Conservation (phyloP, 2,888 invertebrate species). For the Latheticus oryzae region DNA sequence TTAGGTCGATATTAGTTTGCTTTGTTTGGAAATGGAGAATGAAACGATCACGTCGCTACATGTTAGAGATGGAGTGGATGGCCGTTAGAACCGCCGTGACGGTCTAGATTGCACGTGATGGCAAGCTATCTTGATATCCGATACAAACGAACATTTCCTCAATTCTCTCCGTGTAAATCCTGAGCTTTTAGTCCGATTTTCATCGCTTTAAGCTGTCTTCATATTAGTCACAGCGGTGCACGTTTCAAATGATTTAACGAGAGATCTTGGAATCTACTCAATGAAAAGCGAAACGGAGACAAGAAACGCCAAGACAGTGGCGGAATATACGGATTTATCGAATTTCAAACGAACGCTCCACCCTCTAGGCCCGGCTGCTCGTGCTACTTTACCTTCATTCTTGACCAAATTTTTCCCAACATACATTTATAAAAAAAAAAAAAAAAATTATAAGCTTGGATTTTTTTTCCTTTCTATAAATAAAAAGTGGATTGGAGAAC, state of each 20-base stretch:
- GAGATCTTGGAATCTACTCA: conserved; percentile 18
- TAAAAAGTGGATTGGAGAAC: too few species aligned
- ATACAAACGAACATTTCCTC: conserved; percentile 35
- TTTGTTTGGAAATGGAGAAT: conserved; percentile 43
- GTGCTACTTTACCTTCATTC: not conserved
- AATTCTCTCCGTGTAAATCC: conserved; percentile 34
- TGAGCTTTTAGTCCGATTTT: conserved; percentile 32
- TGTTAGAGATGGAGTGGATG: conserved; percentile 37
- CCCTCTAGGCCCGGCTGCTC: conserved; percentile 12
- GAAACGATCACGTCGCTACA: conserved; percentile 41
- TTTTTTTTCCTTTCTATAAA: too few species aligned
- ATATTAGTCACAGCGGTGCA: conserved; percentile 29
- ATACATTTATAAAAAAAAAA: too few species aligned
- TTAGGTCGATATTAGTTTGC: conserved; percentile 41
- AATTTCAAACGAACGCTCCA: conserved; percentile 14
- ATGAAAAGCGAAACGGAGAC: conserved; percentile 7
- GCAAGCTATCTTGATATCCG: conserved; percentile 36
- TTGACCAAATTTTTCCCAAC: too few species aligned
- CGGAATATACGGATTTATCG: conserved; percentile 22
- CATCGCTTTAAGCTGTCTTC: conserved; percentile 29
- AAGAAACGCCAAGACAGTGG: conserved; percentile 18
- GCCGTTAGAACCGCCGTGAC: conserved; percentile 39
- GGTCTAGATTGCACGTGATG: conserved; percentile 40
- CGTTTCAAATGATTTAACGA: conserved; percentile 31
- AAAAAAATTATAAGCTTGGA: too few species aligned